Evolutionary conservation across 2,888 invertebrate species (phyloP).

Genomic region (Drosophila pegasa): DNA sequence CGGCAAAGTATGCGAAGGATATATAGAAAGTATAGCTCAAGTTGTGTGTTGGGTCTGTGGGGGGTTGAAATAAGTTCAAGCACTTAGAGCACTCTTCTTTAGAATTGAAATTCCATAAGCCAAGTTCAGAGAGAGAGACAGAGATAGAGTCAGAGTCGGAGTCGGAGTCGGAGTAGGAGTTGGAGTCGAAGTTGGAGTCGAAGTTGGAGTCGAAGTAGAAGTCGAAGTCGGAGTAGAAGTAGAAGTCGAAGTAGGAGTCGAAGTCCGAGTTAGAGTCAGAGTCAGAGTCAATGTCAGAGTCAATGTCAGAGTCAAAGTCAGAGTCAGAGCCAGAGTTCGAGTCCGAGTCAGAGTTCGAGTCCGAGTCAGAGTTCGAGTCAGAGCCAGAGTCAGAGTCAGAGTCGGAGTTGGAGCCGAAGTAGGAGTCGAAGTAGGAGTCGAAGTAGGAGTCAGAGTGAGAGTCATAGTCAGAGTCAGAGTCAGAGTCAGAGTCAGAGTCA

Average conservation of each 20-base stretch:
- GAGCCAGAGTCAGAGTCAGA: not conserved
- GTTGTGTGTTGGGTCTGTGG: slow-evolving; percentile 11
- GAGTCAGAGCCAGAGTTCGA: not conserved
- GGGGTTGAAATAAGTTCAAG: slow-evolving; percentile 9
- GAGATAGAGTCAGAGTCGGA: not conserved
- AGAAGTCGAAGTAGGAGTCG: too few species aligned
- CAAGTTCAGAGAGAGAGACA: slow-evolving; percentile 7
- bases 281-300: not conserved
- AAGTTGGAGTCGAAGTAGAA: not conserved
- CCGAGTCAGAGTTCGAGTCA: not conserved
- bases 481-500: not conserved
- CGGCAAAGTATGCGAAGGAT: slow-evolving; percentile 22
- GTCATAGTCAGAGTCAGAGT: slow-evolving; percentile 21
- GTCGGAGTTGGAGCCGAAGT: too few species aligned
- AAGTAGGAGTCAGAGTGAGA: not conserved
- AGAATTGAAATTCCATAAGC: slow-evolving; percentile 26
- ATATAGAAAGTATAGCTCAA: slow-evolving; percentile 47
- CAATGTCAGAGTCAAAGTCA: slow-evolving; percentile 16
- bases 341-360: not conserved
- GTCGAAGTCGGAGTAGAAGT: too few species aligned
- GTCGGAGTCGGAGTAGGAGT: not conserved
- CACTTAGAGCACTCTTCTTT: slow-evolving; percentile 34
- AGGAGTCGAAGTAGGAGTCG: too few species aligned
- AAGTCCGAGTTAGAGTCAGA: not conserved
- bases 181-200: slow-evolving; percentile 10